These are phyloP conservation scores for Scaptomyza cyrtandrae DNA, from an alignment of 2,888 invertebrate genomes.

Conservation along the genomic window DNA sequence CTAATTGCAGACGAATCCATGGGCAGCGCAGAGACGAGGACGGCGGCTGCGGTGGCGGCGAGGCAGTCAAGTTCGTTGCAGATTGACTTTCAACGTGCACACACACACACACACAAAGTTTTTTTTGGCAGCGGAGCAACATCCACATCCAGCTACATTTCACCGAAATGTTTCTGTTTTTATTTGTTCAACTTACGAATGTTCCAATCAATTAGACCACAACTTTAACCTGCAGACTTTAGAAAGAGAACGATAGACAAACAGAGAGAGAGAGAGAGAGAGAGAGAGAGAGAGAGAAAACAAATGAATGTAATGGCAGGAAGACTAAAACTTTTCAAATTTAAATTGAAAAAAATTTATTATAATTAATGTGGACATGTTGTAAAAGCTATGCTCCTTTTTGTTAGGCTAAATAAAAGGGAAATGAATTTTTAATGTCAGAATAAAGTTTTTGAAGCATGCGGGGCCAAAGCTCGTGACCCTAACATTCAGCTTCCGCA, in stretches of 20 bases:
- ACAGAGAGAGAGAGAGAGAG: background rate
- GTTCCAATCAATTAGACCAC: constrained; percentile 11
- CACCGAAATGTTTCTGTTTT: background rate
- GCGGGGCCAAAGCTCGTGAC: too few species aligned
- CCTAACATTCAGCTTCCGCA: too few species aligned
- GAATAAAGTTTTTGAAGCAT: too few species aligned
- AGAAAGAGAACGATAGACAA: background rate
- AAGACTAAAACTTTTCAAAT: too few species aligned
- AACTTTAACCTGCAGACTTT: background rate
- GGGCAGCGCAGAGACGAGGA: too few species aligned
- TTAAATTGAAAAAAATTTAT: too few species aligned
- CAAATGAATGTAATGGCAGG: too few species aligned
- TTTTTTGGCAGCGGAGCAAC: background rate
- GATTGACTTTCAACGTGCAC: background rate
- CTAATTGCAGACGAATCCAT: constrained; percentile 47
- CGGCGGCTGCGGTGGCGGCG: too few species aligned
- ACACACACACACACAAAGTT: background rate
- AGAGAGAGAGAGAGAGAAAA: background rate
- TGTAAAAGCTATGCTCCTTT: too few species aligned
- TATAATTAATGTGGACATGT: too few species aligned
- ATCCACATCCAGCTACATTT: background rate
- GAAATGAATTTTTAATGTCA: too few species aligned
- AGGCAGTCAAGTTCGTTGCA: background rate
- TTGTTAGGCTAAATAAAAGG: too few species aligned
- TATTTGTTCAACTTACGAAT: background rate